These are phyloP conservation scores for Itoplectis maculator DNA, from an alignment of 2,888 invertebrate genomes.

Conservation along the genomic window DNA sequence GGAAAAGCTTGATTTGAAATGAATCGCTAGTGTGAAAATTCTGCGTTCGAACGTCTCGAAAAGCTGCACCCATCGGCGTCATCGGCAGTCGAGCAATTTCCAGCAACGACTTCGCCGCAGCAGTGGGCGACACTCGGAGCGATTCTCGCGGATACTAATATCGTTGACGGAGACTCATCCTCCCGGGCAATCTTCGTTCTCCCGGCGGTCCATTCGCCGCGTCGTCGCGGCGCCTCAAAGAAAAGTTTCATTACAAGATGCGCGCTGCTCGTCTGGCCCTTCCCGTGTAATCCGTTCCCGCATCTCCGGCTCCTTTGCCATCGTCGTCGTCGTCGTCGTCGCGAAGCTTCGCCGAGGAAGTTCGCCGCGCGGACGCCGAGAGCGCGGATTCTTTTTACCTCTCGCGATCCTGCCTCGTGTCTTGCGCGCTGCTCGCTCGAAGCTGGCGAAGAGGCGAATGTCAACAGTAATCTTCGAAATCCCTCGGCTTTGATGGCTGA, in stretches of 20 bases:
- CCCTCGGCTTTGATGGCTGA: constrained; percentile 61
- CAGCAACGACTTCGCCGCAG: background rate
- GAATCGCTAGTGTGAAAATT: no score
- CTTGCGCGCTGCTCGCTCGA: no score
- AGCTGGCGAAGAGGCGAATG: constrained; percentile 56
- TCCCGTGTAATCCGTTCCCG: constrained; percentile 52
- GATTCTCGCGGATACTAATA: constrained; percentile 45
- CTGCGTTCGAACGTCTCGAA: no score
- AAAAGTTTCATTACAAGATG: constrained; percentile 61
- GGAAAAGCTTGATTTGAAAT: no score
- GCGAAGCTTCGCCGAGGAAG: background rate
- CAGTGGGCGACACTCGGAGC: background rate
- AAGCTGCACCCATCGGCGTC: background rate
- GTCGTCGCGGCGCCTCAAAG: constrained; percentile 5
- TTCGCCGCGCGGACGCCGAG: no score
- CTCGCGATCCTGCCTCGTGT: no score
- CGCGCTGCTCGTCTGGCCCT: constrained; percentile 36
- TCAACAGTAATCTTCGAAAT: constrained; percentile 66
- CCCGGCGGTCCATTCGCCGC: no score
- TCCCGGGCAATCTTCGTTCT: constrained; percentile 17
- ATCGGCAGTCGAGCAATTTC: background rate
- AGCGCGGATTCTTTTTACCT: no score
- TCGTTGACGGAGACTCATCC: constrained; percentile 25
- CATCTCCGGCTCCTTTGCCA: constrained; percentile 19
- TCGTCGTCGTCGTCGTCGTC: no score